These are phyloP conservation scores for Choreutis nemorana DNA, from an alignment of 2,888 invertebrate genomes.

Conservation along the genomic window DNA sequence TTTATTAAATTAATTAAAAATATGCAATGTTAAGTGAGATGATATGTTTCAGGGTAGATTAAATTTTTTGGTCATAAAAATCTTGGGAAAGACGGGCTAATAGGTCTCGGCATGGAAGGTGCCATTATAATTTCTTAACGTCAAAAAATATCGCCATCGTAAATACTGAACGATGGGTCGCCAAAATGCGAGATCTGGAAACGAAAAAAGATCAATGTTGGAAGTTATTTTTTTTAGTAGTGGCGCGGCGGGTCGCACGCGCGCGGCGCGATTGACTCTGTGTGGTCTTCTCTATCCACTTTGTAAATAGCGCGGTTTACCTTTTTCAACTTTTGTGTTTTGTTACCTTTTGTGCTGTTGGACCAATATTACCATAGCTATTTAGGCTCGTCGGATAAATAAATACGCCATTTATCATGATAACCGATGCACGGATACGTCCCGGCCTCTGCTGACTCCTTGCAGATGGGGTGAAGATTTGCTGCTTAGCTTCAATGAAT, in stretches of 20 bases:
- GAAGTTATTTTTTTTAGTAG: slow-evolving; percentile 52
- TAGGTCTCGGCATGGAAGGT: slow-evolving; percentile 44
- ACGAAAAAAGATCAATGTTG: slow-evolving; percentile 60
- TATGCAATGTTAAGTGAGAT: too few species aligned
- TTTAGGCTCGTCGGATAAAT: slow-evolving; percentile 66
- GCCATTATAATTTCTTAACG: slow-evolving; percentile 61
- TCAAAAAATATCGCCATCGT: slow-evolving; percentile 57
- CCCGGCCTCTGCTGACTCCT: slow-evolving; percentile 39
- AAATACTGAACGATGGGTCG: slow-evolving; percentile 55
- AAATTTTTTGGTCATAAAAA: too few species aligned
- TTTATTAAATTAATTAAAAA: too few species aligned
- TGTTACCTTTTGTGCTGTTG: slow-evolving; percentile 67
- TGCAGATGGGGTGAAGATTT: slow-evolving; percentile 48
- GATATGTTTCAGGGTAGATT: too few species aligned
- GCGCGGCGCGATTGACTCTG: slow-evolving; percentile 65
- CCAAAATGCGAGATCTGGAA: slow-evolving; percentile 28
- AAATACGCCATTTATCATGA: slow-evolving; percentile 67
- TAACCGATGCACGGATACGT: slow-evolving; percentile 58
- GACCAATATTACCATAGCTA: slow-evolving; percentile 67
- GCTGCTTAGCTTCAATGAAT: slow-evolving; percentile 43
- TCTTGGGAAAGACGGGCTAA: too few species aligned
- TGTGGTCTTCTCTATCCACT: slow-evolving; percentile 66
- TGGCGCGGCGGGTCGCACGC: slow-evolving; percentile 58
- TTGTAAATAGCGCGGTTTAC: slow-evolving; percentile 68
- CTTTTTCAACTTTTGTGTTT: slow-evolving; percentile 68